Evolutionary conservation across 2,113 vertebrate species (phyloP), one percentile per base, ranked within the genome.

Genomic region (Oplegnathus fasciatus): DNA sequence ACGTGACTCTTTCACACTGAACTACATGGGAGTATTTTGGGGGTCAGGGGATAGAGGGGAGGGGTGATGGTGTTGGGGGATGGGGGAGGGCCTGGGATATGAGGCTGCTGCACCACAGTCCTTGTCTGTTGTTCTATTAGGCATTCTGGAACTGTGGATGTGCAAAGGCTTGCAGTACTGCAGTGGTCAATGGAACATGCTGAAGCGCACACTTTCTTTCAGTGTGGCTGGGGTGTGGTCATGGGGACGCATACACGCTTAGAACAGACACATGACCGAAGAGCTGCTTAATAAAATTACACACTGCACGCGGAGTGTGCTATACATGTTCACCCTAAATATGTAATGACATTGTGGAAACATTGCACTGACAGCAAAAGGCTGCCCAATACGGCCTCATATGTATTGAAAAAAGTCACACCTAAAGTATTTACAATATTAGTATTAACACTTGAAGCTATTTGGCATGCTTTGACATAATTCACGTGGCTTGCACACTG

Each of bases 191-290:
- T 94, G 93, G 92, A 95, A 95, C 93, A 90, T 96, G 95, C 95
- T 96, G 95, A 96, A 93, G 91, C 67, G 37, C 83, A 93, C 95
- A 94, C 86, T 95, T 96, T 93, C 94, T 92, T 95, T 96, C 94
- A 95, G 84, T 18, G 73, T 26, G 26, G 78, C 65, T 14, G 74
- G 88, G 89, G 84, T 79, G 88, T 83, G 89, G 85, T 75, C 58
- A 87, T 18, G 46, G 65, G 32, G 30, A 82, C 86, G 75, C 67
- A 85, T 30, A 84, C 83, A 88, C 61, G 60, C 79, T 80, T 52
- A 80, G 10, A 91, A 7, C 61, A 57, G 82, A 91, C 48, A 74
- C 83, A 87, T 91, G 82, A 85, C 65, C 83, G 26, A 32, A 80
- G 13, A 55, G 48, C 5, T n/a, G 82, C 78, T 72, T 82, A 13